Evolutionary conservation across 2,888 invertebrate species (phyloP), one percentile per base, ranked within the genome.

Genomic region (Griposia aprilina): DNA sequence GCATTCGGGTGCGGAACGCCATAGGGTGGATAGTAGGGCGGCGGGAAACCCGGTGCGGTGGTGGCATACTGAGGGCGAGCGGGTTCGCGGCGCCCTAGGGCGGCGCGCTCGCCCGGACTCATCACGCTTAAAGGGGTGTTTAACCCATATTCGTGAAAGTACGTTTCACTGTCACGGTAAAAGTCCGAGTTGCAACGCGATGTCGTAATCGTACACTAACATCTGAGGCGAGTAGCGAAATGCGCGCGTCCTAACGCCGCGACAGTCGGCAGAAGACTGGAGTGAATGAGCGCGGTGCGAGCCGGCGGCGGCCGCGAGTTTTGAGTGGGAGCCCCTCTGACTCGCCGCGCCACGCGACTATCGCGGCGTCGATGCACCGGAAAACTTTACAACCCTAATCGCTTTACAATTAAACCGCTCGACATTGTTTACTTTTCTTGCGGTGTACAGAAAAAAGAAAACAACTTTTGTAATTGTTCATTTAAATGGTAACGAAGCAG

Each of bases 61-160:
- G 94, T 93, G 87, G 95, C 95, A 92, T 96, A 97, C 93, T 94
- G 96, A 92, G 95, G 96, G 96, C 95, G 97, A 95, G 95, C 94
- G 96, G 96, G 95, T 93, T 95, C 97, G 96, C 95, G 97, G 93
- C 96, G 95, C 96, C 96, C 96, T 90, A 94, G 93, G 94, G 94
- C 95, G 95, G 95, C 96, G 96, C 97, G 97, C 95, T 97, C 96
- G 94, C 96, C 96, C 97, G 96, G 96, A 95, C 96, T 97, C 96
- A 96, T 97, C 90, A 93, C 96, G 94, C 86, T 86, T 82, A 84
- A 87, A 82, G 89, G 93, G 97, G 97, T 94, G 98, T 98, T 95
- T 98, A 98, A 97, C 98, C 98, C 98, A 98, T 98, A 95, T 97
- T 97, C 96, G 94, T 90, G 88, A 93, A 89, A 92, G 90, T 92